These are phyloP conservation scores for Drosophila busckii DNA, from an alignment of 1,140 invertebrate genomes.

Conservation along the genomic window DNA sequence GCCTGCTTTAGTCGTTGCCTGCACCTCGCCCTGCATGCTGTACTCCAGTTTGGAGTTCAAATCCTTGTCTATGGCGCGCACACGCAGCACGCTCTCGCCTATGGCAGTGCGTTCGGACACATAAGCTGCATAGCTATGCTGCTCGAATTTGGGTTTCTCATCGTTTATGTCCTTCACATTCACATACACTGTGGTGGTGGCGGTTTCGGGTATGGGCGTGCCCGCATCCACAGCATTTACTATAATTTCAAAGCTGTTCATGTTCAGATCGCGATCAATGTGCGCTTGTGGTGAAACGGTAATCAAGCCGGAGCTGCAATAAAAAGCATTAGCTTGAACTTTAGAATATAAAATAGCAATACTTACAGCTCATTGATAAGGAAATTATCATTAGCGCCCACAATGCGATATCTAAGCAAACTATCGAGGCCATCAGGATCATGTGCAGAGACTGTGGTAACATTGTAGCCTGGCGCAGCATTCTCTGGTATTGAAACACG, in stretches of 20 bases:
- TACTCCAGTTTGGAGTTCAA: constrained; percentile 85
- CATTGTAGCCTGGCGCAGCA: constrained; percentile 83
- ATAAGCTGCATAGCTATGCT: constrained; percentile 83
- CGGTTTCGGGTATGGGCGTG: constrained; percentile 86
- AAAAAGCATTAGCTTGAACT: neutral
- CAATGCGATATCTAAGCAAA: constrained; percentile 86
- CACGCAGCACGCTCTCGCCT: constrained; percentile 83
- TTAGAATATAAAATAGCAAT: neutral
- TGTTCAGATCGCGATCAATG: constrained; percentile 85
- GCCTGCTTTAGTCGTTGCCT: constrained; percentile 87
- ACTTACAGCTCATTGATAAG: constrained; percentile 85
- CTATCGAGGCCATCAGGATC: constrained; percentile 88
- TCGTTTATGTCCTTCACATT: constrained; percentile 90
- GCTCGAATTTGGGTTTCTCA: constrained; percentile 87
- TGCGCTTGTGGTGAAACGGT: constrained; percentile 86
- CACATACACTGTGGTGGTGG: constrained; percentile 86
- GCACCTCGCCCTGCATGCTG: constrained; percentile 84
- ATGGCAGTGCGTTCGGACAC: constrained; percentile 86
- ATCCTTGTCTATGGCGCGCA: constrained; percentile 86
- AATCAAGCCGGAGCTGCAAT: constrained; percentile 84
- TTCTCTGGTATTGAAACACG: constrained; percentile 86
- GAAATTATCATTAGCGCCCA: constrained; percentile 90
- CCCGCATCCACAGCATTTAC: constrained; percentile 87
- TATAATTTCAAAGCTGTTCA: constrained; percentile 84
- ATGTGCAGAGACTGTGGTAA: constrained; percentile 85